These are phyloP conservation scores for Pelusios castaneus DNA, from an alignment of 2,113 vertebrate genomes.

Conservation along the genomic window DNA sequence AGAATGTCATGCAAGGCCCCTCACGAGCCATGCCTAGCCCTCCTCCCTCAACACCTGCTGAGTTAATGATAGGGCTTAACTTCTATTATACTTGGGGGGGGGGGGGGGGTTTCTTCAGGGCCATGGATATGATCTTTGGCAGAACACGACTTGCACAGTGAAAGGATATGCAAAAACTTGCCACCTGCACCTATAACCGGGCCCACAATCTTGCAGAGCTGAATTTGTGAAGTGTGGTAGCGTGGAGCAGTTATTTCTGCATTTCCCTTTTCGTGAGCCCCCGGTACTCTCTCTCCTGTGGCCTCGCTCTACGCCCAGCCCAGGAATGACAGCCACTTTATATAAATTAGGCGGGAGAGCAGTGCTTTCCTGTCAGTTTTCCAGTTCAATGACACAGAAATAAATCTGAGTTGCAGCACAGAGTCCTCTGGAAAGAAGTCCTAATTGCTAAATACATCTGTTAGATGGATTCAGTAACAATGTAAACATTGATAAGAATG, in stretches of 20 bases:
- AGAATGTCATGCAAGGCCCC: not conserved
- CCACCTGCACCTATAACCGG: too few species aligned
- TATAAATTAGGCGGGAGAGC: not conserved
- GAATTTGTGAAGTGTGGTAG: not conserved
- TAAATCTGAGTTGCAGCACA: not conserved
- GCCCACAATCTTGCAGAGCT: not conserved
- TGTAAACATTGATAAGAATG: not conserved
- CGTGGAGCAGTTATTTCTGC: not conserved
- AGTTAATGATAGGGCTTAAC: not conserved
- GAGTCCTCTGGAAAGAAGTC: constrained; percentile 8
- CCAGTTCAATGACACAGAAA: constrained; percentile 10
- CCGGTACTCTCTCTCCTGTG: not conserved
- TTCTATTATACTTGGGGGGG: not conserved
- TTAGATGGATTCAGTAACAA: constrained; percentile 25
- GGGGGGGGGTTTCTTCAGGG: too few species aligned
- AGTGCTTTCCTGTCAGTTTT: not conserved
- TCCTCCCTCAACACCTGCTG: not conserved
- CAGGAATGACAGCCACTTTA: not conserved
- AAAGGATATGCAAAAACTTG: not conserved
- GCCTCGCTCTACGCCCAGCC: not conserved
- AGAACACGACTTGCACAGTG: not conserved
- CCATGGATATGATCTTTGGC: not conserved
- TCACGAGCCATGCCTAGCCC: not conserved
- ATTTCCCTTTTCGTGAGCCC: not conserved
- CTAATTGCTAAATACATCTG: not conserved